phyloP scores from a whole-genome alignment of 37 sponge, comb jelly and placozoan species.

The Amphimedon queenslandica region DNA sequence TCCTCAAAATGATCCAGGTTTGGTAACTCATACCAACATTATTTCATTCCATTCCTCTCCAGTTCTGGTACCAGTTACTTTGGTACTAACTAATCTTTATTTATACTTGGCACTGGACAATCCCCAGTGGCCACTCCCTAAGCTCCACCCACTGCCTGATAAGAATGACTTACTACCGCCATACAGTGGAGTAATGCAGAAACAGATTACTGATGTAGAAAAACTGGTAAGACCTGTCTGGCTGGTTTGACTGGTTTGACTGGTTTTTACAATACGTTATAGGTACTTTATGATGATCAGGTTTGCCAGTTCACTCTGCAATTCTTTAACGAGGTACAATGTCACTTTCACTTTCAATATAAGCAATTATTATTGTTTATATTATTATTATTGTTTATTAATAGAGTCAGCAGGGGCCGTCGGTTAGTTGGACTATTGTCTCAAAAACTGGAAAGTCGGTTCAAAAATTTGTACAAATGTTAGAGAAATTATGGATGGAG shows the following conservation, averaged over 20 bases:
- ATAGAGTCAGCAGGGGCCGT: no score
- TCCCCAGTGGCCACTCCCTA: conserved; percentile 49
- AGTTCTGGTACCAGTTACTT: conserved; percentile 27
- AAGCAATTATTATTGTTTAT: no score
- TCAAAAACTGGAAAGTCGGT: neutral
- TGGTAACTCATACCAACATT: neutral
- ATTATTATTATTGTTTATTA: no score
- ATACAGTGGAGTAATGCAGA: conserved; percentile 27
- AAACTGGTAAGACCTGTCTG: conserved; percentile 35
- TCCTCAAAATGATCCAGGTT: conserved; percentile 2
- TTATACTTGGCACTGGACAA: conserved; percentile 48
- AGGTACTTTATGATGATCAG: conserved; percentile 12
- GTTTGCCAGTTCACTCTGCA: neutral
- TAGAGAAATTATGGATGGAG: neutral
- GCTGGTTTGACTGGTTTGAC: neutral
- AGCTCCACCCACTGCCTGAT: conserved; percentile 17
- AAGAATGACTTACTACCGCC: conserved; percentile 22
- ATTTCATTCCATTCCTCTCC: neutral
- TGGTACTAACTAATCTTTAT: conserved; percentile 16
- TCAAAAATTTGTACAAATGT: neutral
- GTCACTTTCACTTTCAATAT: no score
- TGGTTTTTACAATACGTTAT: neutral
- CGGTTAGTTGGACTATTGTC: neutral
- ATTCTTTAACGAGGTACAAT: conserved; percentile 7
- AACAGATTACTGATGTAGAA: conserved; percentile 50